Percentiles rank a stretch among this genome's conserved stretches.
Evolutionary conservation across 2,888 invertebrate genomes (phyloP).

Genomic region (Bellardia bayeri): DNA sequence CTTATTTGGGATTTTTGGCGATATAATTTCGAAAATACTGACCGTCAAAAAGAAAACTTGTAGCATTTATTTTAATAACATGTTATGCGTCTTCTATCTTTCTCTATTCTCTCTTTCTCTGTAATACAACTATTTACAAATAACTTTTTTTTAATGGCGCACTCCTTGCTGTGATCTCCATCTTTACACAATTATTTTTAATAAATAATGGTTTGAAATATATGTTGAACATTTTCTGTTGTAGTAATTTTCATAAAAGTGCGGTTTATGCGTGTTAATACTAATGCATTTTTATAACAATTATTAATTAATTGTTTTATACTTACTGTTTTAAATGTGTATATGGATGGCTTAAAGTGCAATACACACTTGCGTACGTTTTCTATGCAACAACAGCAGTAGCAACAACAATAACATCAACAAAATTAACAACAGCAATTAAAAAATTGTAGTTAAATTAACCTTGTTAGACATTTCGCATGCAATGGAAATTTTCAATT

Average conservation of each 20-base stretch:
- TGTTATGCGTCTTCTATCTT: too few species aligned
- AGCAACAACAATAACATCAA: constrained; percentile 25
- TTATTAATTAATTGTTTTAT: constrained; percentile 44
- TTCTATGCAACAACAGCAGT: constrained; percentile 31
- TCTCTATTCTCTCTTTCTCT: too few species aligned
- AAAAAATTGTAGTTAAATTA: constrained; percentile 73
- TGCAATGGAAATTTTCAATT: constrained; percentile 73
- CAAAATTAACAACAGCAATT: constrained; percentile 63
- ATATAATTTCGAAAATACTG: too few species aligned
- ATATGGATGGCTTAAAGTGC: constrained; percentile 20
- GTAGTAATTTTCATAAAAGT: constrained; percentile 35
- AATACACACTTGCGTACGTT: constrained; percentile 43
- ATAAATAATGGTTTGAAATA: too few species aligned
- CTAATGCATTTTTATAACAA: constrained; percentile 20
- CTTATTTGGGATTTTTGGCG: too few species aligned
- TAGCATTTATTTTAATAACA: too few species aligned
- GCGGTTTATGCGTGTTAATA: constrained; percentile 50
- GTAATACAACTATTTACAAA: too few species aligned
- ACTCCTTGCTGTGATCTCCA: too few species aligned
- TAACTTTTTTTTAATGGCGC: too few species aligned
- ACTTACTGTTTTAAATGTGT: background rate
- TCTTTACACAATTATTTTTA: too few species aligned
- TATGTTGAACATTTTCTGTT: background rate
- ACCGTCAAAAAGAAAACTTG: too few species aligned
- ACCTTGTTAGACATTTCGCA: constrained; percentile 73